Evolutionary conservation across 1,140 invertebrate species (phyloP).

Genomic region (Micrasema longulum): DNA sequence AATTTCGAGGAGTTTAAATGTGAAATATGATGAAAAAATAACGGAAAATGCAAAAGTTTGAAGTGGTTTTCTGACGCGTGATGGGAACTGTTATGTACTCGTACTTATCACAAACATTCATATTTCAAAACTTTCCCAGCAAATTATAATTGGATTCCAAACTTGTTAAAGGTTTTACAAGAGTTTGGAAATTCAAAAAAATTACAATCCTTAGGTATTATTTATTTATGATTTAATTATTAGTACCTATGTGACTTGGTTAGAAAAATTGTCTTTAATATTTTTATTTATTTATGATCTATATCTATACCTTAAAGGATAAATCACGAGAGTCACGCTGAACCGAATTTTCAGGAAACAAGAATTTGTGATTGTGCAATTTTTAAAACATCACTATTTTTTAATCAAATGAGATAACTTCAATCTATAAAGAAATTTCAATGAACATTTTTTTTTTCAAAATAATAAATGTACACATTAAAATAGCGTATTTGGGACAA

Average conservation of each 20-base stretch:
- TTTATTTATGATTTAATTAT: background rate
- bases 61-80: constrained; percentile 23
- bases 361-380: too few relatives aligned
- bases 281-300: background rate
- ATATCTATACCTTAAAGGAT: too few relatives aligned
- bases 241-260: background rate
- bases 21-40: constrained; percentile 33
- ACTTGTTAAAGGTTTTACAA: too few relatives aligned
- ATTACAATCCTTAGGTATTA: too few relatives aligned
- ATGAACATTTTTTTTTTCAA: background rate
- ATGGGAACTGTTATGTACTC: background rate
- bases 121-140: background rate
- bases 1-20: constrained; percentile 18
- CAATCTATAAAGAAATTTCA: too few relatives aligned
- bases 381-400: too few relatives aligned
- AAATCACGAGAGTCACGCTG: too few relatives aligned
- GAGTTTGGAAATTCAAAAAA: too few relatives aligned
- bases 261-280: background rate
- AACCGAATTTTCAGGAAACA: too few relatives aligned
- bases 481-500: too few relatives aligned
- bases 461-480: background rate
- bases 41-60: constrained; percentile 8
- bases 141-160: constrained; percentile 33
- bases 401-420: too few relatives aligned
- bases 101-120: background rate